A percentile compares a stretch with the other conserved stretches of the same genome.
Conservation (phyloP, 2,888 invertebrate genomes). For the Euclidia mi region DNA sequence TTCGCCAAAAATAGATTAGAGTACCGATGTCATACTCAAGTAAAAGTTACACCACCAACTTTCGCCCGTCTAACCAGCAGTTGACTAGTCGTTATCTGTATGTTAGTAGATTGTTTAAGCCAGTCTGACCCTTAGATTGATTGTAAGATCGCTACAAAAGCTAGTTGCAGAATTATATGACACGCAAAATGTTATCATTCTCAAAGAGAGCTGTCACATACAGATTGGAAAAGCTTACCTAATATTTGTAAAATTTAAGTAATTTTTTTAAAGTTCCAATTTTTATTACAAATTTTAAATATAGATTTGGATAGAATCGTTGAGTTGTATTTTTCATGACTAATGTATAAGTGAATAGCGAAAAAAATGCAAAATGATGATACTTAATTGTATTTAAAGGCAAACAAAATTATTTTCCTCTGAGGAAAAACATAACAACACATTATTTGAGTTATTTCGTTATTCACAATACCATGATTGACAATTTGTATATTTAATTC, state of each 20-base stretch:
- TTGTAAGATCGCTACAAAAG: slow-evolving; percentile 38
- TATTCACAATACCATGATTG: slow-evolving; percentile 22
- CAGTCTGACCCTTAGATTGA: slow-evolving; percentile 39
- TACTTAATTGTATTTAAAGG: neutral
- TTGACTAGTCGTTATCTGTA: slow-evolving; percentile 26
- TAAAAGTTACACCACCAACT: too few relatives aligned
- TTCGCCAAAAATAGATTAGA: too few relatives aligned
- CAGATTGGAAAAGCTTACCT: slow-evolving; percentile 43
- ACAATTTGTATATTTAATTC: slow-evolving; percentile 30
- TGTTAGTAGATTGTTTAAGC: slow-evolving; percentile 14
- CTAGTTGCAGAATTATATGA: slow-evolving; percentile 22
- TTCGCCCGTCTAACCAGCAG: neutral
- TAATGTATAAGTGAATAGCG: slow-evolving; percentile 5
- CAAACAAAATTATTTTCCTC: neutral
- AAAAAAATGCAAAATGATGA: neutral
- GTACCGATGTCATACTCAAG: too few relatives aligned
- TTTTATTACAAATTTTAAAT: slow-evolving; percentile 28
- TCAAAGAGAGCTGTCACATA: slow-evolving; percentile 47
- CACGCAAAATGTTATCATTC: slow-evolving; percentile 44
- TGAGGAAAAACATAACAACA: neutral
- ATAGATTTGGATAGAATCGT: slow-evolving; percentile 18
- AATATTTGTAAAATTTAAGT: slow-evolving; percentile 34
- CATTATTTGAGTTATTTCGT: slow-evolving; percentile 12
- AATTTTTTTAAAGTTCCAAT: slow-evolving; percentile 30
- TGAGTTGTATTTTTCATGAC: slow-evolving; percentile 17